Evolutionary conservation across 2,888 invertebrate species (phyloP).

Genomic region (Odontocolon sp.): DNA sequence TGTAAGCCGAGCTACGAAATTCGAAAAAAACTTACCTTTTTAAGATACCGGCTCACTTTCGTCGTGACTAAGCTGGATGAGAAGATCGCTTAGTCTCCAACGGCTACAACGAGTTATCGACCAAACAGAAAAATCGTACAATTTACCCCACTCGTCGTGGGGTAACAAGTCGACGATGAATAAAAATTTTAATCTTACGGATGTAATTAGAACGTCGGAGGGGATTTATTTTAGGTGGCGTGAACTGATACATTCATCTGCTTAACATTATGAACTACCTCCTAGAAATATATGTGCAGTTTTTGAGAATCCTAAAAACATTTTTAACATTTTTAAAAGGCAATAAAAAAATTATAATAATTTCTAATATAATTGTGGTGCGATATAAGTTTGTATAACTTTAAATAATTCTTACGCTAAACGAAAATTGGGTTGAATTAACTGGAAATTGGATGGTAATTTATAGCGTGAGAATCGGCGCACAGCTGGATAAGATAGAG

Average conservation of each 20-base stretch:
- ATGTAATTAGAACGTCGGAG: slow-evolving; percentile 18
- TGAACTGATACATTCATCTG: slow-evolving; percentile 15
- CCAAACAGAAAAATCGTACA: slow-evolving; percentile 51
- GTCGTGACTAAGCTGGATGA: slow-evolving; percentile 38
- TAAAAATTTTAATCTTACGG: not conserved
- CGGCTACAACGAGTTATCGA: slow-evolving; percentile 60
- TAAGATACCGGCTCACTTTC: slow-evolving; percentile 47
- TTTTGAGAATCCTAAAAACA: too few relatives aligned
- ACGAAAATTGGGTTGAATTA: too few relatives aligned
- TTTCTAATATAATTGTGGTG: too few relatives aligned
- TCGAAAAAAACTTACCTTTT: slow-evolving; percentile 55
- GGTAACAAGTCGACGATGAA: not conserved
- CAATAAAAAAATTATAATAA: too few relatives aligned
- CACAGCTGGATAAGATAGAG: too few relatives aligned
- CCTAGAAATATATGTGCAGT: too few relatives aligned
- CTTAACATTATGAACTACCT: too few relatives aligned
- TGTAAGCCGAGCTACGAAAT: not conserved
- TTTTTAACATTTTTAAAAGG: too few relatives aligned
- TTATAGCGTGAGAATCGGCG: too few relatives aligned
- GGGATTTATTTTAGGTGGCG: slow-evolving; percentile 8
- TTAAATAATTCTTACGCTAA: too few relatives aligned
- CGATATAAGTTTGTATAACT: too few relatives aligned
- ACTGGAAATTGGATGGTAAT: too few relatives aligned
- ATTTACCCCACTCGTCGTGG: slow-evolving; percentile 10
- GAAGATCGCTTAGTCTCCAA: slow-evolving; percentile 48